A percentile compares a stretch with the other conserved stretches of the same genome.
These are phyloP conservation scores for Cyaniris semiargus DNA, from an alignment of 2,888 invertebrate species.

Conservation along the genomic window DNA sequence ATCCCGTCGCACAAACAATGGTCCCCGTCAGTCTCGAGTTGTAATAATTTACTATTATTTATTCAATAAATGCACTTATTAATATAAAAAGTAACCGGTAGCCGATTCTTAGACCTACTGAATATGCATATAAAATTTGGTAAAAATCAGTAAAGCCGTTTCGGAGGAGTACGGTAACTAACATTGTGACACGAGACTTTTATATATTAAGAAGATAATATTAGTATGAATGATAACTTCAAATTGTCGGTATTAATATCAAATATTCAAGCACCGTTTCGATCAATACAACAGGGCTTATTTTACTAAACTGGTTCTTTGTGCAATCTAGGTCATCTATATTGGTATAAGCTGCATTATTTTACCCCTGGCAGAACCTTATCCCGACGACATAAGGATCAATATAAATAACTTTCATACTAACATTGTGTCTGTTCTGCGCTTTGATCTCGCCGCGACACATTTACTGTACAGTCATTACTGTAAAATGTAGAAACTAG, in stretches of 20 bases:
- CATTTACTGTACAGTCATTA: background rate
- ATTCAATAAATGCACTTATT: too few species aligned
- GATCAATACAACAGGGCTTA: slow-evolving; percentile 32
- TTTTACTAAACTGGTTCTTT: slow-evolving; percentile 59
- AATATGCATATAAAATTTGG: too few species aligned
- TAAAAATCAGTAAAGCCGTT: too few species aligned
- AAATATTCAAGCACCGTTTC: background rate
- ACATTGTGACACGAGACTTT: too few species aligned
- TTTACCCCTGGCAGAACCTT: background rate
- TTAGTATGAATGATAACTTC: too few species aligned
- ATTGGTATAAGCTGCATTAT: background rate
- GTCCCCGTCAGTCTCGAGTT: too few species aligned
- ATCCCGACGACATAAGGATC: background rate
- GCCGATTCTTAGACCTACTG: too few species aligned
- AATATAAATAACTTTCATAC: background rate
- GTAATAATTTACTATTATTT: too few species aligned
- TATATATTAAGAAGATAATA: too few species aligned
- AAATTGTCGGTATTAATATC: background rate
- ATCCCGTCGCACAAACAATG: too few species aligned
- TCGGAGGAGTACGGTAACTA: too few species aligned
- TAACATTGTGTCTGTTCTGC: background rate
- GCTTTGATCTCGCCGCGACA: slow-evolving; percentile 12
- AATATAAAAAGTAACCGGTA: too few species aligned
- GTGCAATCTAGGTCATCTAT: slow-evolving; percentile 54
- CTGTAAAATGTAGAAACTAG: background rate